Base-by-base conservation (phyloP, 2,113 vertebrate genomes). In the Siniperca knerii region DNA sequence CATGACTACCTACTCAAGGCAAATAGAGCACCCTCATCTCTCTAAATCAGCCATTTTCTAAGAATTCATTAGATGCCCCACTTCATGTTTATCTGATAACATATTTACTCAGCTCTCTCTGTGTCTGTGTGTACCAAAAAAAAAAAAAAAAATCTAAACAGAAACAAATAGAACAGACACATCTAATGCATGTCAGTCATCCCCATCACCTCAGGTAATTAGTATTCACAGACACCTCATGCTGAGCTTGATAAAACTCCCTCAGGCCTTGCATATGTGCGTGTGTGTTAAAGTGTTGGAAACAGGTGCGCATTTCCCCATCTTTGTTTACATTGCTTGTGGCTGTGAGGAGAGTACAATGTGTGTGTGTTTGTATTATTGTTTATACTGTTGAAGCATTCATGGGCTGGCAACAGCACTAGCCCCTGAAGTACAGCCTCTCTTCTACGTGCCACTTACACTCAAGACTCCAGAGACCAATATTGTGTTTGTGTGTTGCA, bases 241-340 rank as follows among this genome's bases (percentile, higher is more conserved):
- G 77, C 84, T 74, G 79, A 58, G 79, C 80, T 68, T 57, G 80
- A 81, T 69, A 3, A 82, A 89, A 74, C 66, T 89, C 87, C 88
- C 89, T 85, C 58, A 35, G 84, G 86, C 65, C n/a, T 35, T 44
- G 29, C 83, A 75, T 70, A 65, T 86, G 81, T 65, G 73, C 16
- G 16, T 4, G 35, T 70, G 75, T 75, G 61, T 70, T 46, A 29
- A 67, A 79, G 66, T 52, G 70, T 70, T 42, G 74, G 48, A 79
- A 87, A 64, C 87, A 90, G 88, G 75, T 89, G 89, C 21, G 21
- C 35, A 6, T 54, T 84, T 81, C 81, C 29, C 58, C 58, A 44
- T 71, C 69, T 88, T 72, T 87, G 80, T 88, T 89, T 92, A 88
- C 76, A 50, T 69, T 9, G 71, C 80, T 77, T 12, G 44, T 65